phyloP scores from a whole-genome alignment of 2,113 vertebrate genomes.

The Galeopterus variegatus region DNA sequence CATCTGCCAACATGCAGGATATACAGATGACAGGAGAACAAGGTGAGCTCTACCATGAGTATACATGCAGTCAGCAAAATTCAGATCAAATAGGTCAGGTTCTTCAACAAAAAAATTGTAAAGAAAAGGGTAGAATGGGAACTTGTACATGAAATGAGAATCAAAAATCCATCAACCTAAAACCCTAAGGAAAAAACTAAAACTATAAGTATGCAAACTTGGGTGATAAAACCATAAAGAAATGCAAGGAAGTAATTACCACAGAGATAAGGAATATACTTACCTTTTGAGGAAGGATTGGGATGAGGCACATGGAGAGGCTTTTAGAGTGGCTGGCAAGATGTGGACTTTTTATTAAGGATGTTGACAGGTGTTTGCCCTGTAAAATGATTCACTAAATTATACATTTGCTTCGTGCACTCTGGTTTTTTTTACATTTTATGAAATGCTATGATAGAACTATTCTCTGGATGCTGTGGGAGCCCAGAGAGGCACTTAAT shows the following conservation, averaged over 20 bases:
- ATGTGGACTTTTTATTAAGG: background rate
- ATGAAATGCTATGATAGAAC: background rate
- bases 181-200: background rate
- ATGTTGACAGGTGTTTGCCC: background rate
- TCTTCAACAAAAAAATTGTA: background rate
- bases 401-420: background rate
- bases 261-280: background rate
- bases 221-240: background rate
- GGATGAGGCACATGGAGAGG: background rate
- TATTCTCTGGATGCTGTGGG: background rate
- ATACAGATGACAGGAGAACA: background rate
- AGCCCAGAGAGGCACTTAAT: background rate
- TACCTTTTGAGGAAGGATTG: background rate
- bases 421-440: background rate
- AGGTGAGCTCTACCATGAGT: background rate
- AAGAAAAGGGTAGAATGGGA: background rate
- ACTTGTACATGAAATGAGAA: background rate
- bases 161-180: background rate
- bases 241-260: background rate
- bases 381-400: background rate
- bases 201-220: background rate
- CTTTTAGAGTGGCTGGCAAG: background rate
- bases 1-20: background rate
- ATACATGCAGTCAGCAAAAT: background rate
- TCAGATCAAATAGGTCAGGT: background rate